Percentiles rank a stretch among this genome's conserved stretches.
Evolutionary conservation across 2,888 invertebrate genomes (phyloP).

Genomic region (Venustoraphidia nigricollis): DNA sequence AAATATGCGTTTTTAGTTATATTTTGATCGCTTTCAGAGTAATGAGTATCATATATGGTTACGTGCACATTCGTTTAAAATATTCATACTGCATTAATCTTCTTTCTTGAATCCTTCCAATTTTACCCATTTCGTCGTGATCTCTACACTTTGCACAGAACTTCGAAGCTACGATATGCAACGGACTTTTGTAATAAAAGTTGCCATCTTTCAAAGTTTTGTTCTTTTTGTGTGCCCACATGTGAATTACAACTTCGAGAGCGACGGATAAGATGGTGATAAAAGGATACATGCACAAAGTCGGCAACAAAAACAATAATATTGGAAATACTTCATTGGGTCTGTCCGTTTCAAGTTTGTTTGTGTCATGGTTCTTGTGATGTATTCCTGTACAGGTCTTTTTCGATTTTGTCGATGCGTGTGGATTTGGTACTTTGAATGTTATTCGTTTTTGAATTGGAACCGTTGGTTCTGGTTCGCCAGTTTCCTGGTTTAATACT

Average conservation of each 20-base stretch:
- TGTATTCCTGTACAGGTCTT: slow-evolving; percentile 1
- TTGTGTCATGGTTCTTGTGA: neutral
- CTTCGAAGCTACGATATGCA: slow-evolving; percentile 48
- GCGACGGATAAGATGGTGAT: slow-evolving; percentile 33
- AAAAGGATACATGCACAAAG: slow-evolving; percentile 39
- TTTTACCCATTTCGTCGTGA: slow-evolving; percentile 41
- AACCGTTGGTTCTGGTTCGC: slow-evolving; percentile 26
- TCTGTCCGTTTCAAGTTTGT: neutral
- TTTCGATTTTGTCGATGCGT: slow-evolving; percentile 2
- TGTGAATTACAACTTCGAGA: slow-evolving; percentile 46
- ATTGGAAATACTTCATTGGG: slow-evolving; percentile 14
- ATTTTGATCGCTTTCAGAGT: no score
- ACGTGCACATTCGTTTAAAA: neutral
- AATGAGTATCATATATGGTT: no score
- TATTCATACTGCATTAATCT: slow-evolving; percentile 23
- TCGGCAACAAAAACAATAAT: slow-evolving; percentile 40
- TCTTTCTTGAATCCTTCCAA: slow-evolving; percentile 49
- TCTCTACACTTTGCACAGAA: slow-evolving; percentile 54
- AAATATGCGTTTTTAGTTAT: no score
- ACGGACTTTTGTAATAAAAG: slow-evolving; percentile 51
- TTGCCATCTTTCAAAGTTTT: slow-evolving; percentile 36
- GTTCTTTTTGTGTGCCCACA: slow-evolving; percentile 53
- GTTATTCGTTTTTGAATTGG: slow-evolving; percentile 27
- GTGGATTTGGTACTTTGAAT: slow-evolving; percentile 18
- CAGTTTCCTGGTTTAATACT: slow-evolving; percentile 33